phyloP scores from a whole-genome alignment of 2,797 vertebrate genomes.

The Allobates femoralis region DNA sequence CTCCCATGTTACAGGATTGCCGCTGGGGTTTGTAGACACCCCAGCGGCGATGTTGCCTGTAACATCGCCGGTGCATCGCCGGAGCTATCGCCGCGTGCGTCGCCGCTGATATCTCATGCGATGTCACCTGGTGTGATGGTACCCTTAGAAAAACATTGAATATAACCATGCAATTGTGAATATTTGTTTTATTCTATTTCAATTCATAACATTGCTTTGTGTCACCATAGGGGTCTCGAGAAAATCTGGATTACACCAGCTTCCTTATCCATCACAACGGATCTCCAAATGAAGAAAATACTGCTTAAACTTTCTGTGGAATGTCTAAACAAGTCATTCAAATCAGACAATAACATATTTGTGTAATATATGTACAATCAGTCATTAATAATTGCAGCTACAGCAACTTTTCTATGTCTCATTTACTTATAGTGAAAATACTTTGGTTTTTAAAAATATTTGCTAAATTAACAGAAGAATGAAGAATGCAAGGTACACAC shows the following conservation, averaged over 20 bases:
- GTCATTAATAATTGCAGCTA: conserved; percentile 1
- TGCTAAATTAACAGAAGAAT: background rate
- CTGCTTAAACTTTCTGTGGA: background rate
- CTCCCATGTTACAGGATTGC: too few species aligned
- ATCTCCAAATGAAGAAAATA: conserved; percentile 41
- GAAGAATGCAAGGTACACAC: background rate
- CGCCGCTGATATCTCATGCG: too few species aligned
- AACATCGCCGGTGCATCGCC: too few species aligned
- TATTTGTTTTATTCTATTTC: background rate
- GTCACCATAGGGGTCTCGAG: conserved; percentile 73
- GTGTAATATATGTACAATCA: background rate
- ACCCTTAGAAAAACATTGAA: background rate
- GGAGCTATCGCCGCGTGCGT: too few species aligned
- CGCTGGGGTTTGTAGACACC: too few species aligned
- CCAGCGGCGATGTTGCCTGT: too few species aligned
- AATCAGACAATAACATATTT: background rate
- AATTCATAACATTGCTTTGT: background rate
- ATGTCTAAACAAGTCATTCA: background rate
- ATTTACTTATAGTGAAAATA: background rate
- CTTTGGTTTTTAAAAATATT: background rate
- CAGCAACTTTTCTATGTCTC: background rate
- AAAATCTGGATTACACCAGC: conserved; percentile 74
- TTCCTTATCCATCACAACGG: conserved; percentile 70
- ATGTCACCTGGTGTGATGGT: too few species aligned
- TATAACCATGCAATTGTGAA: background rate